Evolutionary conservation across 2,113 vertebrate species (phyloP), one percentile per base, ranked within the genome.

Genomic region (Sander lucioperca): DNA sequence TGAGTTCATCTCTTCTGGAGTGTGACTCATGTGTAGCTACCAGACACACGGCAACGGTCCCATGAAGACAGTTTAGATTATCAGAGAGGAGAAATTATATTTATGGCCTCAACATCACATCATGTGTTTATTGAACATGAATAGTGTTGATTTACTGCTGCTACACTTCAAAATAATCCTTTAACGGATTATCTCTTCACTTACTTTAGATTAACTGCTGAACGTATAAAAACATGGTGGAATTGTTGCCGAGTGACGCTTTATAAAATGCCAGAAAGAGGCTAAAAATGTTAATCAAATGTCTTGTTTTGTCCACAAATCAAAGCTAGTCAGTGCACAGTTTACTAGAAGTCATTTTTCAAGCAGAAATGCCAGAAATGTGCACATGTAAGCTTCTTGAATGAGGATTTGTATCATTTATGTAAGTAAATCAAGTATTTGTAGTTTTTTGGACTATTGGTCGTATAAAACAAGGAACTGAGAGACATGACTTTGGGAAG

Each of bases 1-100:
- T 76, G 66, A 83, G 71, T 84, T 87, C 62, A 77, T 84, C 71
- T 81, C 50, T 45, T 73, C 68, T 77, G 27, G 0, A 67, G 23
- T 64, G 70, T 81, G 78, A 88, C 72, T 84, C 81, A 83, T 63
- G 7, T 61, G 65, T 1, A 82, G 81, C 78, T 74, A 73, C 80
- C 72, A 78, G 67, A 61, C 50, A 58, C 25, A 15, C 25, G 8
- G 45, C 59, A 57, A 16, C 4, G 12, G 68, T 67, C 83, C 73
- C 62, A 33, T 10, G 8, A 68, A 63, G 51, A 67, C 74, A 48
- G 3, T 47, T 51, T 19, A 64, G 50, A 65, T 71, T 53, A 69
- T 68, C 30, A 16, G 33, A 73, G 30, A 53, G 54, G 45, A 47
- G 23, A 53, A 59, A 19, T 61, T 14, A 36, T 36, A 16, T 43